Conservation (phyloP, 2,888 invertebrate genomes). For the Melinopterus prodromus region DNA sequence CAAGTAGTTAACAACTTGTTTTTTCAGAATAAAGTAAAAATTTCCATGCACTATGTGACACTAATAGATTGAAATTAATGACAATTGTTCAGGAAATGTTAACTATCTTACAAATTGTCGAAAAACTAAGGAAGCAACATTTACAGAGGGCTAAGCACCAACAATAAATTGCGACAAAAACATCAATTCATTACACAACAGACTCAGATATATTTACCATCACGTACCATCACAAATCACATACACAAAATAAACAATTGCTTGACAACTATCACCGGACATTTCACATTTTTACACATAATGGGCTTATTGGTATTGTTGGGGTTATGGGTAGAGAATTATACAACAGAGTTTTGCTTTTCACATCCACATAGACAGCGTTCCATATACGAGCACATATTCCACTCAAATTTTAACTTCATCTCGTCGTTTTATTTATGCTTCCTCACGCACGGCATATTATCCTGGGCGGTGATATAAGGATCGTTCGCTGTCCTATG, state of each 20-base stretch:
- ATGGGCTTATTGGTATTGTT: neutral
- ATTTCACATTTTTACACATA: neutral
- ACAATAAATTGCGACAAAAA: neutral
- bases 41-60: too few relatives aligned
- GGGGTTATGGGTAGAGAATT: neutral
- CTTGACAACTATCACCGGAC: neutral
- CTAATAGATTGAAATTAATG: too few relatives aligned
- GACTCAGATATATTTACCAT: neutral
- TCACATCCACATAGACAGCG: neutral
- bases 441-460: slow-evolving; percentile 59
- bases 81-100: too few relatives aligned
- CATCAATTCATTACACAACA: neutral
- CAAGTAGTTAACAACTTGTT: too few relatives aligned
- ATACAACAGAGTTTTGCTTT: neutral
- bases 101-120: too few relatives aligned
- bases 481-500: slow-evolving; percentile 66
- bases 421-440: slow-evolving; percentile 19
- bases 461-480: slow-evolving; percentile 68
- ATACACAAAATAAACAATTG: neutral
- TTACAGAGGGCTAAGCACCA: too few relatives aligned
- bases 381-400: neutral
- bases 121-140: too few relatives aligned
- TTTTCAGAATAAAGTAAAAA: too few relatives aligned
- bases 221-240: neutral
- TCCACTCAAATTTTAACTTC: neutral